These are phyloP conservation scores for Pangasius djambal DNA, from an alignment of 2,797 vertebrate species.

Conservation along the genomic window DNA sequence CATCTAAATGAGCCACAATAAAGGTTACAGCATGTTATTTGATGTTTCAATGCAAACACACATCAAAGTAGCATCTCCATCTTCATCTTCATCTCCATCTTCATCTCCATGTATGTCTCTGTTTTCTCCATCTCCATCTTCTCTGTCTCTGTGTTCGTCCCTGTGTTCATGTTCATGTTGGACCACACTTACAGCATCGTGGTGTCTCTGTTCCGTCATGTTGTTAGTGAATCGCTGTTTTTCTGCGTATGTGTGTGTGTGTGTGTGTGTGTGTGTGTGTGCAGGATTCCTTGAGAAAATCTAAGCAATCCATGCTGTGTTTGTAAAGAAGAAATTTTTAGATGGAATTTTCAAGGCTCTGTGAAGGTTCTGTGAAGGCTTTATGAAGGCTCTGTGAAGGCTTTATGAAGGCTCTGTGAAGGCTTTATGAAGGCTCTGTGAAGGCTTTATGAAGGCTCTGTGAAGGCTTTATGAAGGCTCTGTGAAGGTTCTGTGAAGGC, in stretches of 20 bases:
- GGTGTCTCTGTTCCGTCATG: conserved; percentile 72
- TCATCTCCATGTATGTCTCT: neutral
- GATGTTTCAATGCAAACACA: conserved; percentile 83
- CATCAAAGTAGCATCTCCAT: conserved; percentile 76
- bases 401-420: neutral
- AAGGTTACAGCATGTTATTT: conserved; percentile 77
- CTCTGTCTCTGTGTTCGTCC: neutral
- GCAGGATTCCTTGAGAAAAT: neutral
- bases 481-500: neutral
- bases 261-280: conserved; percentile 4
- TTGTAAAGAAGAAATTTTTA: neutral
- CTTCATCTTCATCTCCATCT: neutral
- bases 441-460: neutral
- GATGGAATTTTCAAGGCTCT: too few relatives aligned
- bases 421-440: too few relatives aligned
- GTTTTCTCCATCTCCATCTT: neutral
- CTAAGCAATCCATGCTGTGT: neutral
- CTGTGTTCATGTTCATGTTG: conserved; percentile 25
- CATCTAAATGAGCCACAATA: conserved; percentile 76
- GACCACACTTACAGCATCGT: conserved; percentile 65
- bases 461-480: neutral
- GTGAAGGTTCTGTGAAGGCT: neutral
- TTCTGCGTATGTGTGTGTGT: neutral
- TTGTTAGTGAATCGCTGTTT: conserved; percentile 34
- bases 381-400: too few relatives aligned